Percentiles rank a stretch among this genome's conserved stretches.
phyloP scores from a whole-genome alignment of 2,113 vertebrate species.

The Merops nubicus region DNA sequence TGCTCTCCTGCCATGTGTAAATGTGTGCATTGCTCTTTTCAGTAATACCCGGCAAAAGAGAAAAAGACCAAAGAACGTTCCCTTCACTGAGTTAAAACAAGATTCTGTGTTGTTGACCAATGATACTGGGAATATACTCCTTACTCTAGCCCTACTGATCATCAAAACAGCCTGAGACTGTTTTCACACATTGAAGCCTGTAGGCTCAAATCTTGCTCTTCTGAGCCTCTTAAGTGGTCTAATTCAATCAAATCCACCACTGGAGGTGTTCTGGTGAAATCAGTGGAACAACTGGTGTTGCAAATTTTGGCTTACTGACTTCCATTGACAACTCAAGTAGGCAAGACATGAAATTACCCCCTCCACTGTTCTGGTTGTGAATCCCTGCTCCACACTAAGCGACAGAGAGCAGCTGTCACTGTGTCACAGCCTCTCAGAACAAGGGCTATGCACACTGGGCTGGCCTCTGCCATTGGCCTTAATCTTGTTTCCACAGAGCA shows the following conservation, averaged over 20 bases:
- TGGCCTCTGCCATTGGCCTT: background rate
- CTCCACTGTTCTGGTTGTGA: background rate
- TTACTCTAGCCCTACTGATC: background rate
- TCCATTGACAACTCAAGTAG: background rate
- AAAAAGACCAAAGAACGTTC: background rate
- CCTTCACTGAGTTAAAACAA: background rate
- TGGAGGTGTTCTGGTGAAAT: background rate
- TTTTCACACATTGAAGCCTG: background rate
- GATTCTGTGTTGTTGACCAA: background rate
- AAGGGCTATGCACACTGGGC: background rate
- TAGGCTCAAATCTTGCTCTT: background rate
- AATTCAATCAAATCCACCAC: background rate
- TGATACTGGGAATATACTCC: background rate
- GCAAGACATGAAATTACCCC: background rate
- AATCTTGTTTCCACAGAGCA: background rate
- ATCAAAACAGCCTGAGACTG: background rate
- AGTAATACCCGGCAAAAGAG: background rate
- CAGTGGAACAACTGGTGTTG: background rate
- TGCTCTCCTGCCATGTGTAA: background rate
- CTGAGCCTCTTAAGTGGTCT: background rate
- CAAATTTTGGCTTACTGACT: background rate
- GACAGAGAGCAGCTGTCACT: background rate
- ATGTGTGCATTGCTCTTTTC: background rate
- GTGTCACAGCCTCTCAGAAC: background rate
- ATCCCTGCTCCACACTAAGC: background rate